Percentiles rank a stretch among this genome's conserved stretches.
These are phyloP conservation scores for Pogonocichla stellata DNA, from an alignment of 2,113 vertebrate genomes.

Conservation along the genomic window DNA sequence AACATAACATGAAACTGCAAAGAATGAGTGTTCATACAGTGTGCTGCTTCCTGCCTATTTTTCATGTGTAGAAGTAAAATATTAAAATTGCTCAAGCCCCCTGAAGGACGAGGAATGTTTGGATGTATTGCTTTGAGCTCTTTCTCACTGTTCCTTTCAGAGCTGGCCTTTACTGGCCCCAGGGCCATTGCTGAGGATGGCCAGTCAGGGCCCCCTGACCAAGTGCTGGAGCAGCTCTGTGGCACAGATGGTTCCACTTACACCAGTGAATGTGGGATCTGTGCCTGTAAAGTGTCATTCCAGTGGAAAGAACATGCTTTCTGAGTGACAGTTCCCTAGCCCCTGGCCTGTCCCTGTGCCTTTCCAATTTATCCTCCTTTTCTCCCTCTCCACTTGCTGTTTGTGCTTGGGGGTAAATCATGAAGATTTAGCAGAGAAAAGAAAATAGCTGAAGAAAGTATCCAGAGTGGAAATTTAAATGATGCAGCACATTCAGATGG, in stretches of 20 bases:
- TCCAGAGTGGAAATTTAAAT: neutral
- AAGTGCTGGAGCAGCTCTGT: neutral
- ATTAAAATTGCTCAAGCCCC: neutral
- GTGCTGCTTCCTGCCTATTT: neutral
- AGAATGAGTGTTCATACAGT: neutral
- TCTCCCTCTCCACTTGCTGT: neutral
- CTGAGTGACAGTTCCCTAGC: neutral
- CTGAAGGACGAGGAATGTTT: neutral
- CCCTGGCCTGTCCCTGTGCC: neutral
- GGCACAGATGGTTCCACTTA: slow-evolving; percentile 49
- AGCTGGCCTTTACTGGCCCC: neutral
- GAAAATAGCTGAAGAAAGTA: neutral
- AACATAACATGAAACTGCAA: slow-evolving; percentile 1
- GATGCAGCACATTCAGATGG: neutral
- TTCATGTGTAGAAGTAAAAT: neutral
- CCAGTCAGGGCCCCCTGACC: neutral
- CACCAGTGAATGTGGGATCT: neutral
- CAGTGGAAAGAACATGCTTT: neutral
- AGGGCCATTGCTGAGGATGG: neutral
- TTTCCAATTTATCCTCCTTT: neutral
- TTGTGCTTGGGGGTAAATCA: neutral
- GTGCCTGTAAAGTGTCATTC: slow-evolving; percentile 4
- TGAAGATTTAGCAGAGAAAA: neutral
- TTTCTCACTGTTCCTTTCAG: neutral
- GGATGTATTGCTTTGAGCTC: neutral